phyloP scores from a whole-genome alignment of 2,113 vertebrate genomes.

The Etia nguti region DNA sequence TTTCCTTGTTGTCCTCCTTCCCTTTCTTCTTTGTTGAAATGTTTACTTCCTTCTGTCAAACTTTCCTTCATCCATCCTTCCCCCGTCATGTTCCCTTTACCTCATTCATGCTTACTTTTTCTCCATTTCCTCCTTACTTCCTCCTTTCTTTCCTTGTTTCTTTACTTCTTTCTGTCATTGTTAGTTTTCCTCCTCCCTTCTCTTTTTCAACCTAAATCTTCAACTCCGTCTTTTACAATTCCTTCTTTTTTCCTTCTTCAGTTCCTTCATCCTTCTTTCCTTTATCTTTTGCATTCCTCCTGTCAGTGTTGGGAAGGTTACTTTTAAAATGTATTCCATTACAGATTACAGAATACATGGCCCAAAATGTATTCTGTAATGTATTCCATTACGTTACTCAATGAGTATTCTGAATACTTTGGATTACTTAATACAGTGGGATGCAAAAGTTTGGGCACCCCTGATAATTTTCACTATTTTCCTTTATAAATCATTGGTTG shows the following conservation, averaged over 20 bases:
- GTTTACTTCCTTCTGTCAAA: background rate
- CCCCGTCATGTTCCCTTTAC: background rate
- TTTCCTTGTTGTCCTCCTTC: background rate
- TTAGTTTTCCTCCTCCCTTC: background rate
- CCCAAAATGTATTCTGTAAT: too few species aligned
- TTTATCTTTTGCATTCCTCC: background rate
- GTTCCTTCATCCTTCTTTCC: background rate
- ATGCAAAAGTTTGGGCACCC: too few species aligned
- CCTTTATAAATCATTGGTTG: too few species aligned
- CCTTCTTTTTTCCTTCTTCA: background rate
- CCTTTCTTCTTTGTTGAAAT: background rate
- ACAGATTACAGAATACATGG: too few species aligned
- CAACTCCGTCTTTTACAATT: rapidly evolving
- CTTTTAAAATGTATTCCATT: too few species aligned
- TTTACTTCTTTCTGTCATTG: background rate
- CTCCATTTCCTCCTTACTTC: background rate
- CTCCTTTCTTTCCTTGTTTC: background rate
- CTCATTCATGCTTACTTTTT: background rate
- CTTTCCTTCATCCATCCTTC: background rate
- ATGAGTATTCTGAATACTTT: too few species aligned
- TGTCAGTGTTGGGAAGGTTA: too few species aligned
- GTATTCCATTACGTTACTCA: too few species aligned
- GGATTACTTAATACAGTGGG: too few species aligned
- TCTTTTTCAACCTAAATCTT: background rate
- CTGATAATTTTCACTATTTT: too few species aligned